These are phyloP conservation scores for Acanthochromis polyacanthus DNA, from an alignment of 2,113 vertebrate species.

Conservation along the genomic window DNA sequence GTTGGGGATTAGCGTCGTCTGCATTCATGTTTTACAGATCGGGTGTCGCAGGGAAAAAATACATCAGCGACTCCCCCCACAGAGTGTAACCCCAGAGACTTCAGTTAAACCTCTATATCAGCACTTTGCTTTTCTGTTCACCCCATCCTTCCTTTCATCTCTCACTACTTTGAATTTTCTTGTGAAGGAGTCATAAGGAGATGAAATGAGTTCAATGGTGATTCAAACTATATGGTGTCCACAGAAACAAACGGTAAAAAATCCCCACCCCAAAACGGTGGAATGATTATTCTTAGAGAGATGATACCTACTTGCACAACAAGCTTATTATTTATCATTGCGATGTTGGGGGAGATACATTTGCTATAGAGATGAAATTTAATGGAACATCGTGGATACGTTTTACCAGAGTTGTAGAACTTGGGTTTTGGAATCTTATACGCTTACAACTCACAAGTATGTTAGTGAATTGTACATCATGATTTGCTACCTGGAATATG, in stretches of 20 bases:
- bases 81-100: slow-evolving; percentile 26
- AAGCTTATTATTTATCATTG: not conserved
- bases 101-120: slow-evolving; percentile 26
- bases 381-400: not conserved
- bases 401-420: not conserved
- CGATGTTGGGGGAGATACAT: not conserved
- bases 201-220: slow-evolving; percentile 1
- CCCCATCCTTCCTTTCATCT: slow-evolving; percentile 8
- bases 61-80: not conserved
- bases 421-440: not conserved
- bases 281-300: too few relatives aligned
- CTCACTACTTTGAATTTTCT: not conserved
- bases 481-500: not conserved
- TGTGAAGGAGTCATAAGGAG: slow-evolving; percentile 28
- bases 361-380: not conserved
- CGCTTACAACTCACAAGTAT: too few relatives aligned
- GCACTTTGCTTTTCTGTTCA: slow-evolving; percentile 6
- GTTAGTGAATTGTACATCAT: not conserved
- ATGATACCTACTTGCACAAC: too few relatives aligned
- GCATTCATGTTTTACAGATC: slow-evolving; percentile 7
- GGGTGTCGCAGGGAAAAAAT: slow-evolving; percentile 22
- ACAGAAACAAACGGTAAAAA: too few relatives aligned
- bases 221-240: not conserved
- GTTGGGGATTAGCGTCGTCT: slow-evolving; percentile 4
- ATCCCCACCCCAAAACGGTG: too few relatives aligned